Conservation (phyloP, 1,140 invertebrate genomes). For the Ericerus pela region DNA sequence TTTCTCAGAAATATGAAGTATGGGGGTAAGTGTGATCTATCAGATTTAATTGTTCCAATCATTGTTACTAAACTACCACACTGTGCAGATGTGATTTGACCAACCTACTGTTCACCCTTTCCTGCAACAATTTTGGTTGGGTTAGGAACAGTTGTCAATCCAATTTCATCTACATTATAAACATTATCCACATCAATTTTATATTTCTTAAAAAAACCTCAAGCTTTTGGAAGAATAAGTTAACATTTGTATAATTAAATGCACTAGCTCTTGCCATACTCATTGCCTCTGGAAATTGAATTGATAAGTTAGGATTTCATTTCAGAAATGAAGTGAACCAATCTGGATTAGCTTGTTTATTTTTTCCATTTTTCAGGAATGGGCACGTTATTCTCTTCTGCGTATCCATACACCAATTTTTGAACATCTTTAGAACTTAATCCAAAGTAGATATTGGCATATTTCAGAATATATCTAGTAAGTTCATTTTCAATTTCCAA, state of each 20-base stretch:
- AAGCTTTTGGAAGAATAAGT: conserved; percentile 27
- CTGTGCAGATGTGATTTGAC: conserved; percentile 32
- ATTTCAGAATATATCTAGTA: too few relatives aligned
- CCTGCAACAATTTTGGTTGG: conserved; percentile 27
- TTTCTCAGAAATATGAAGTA: conserved; percentile 32
- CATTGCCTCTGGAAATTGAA: conserved; percentile 16
- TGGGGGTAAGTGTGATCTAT: conserved; percentile 27
- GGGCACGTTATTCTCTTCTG: too few relatives aligned
- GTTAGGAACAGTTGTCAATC: conserved; percentile 33
- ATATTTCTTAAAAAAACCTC: conserved; percentile 26
- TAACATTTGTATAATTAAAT: conserved; percentile 20
- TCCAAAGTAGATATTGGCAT: too few relatives aligned
- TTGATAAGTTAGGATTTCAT: too few relatives aligned
- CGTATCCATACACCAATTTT: too few relatives aligned
- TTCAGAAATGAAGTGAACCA: too few relatives aligned
- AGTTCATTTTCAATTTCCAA: too few relatives aligned
- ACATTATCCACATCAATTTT: conserved; percentile 29
- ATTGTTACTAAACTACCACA: conserved; percentile 33
- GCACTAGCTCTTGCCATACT: conserved; percentile 14
- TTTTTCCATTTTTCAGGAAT: too few relatives aligned
- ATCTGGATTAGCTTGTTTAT: too few relatives aligned
- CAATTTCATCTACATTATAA: conserved; percentile 33
- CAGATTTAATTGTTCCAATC: conserved; percentile 27
- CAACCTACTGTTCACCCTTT: conserved; percentile 34
- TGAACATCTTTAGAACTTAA: too few relatives aligned